phyloP scores from a whole-genome alignment of 2,113 vertebrate genomes.

The Sus scrofa region DNA sequence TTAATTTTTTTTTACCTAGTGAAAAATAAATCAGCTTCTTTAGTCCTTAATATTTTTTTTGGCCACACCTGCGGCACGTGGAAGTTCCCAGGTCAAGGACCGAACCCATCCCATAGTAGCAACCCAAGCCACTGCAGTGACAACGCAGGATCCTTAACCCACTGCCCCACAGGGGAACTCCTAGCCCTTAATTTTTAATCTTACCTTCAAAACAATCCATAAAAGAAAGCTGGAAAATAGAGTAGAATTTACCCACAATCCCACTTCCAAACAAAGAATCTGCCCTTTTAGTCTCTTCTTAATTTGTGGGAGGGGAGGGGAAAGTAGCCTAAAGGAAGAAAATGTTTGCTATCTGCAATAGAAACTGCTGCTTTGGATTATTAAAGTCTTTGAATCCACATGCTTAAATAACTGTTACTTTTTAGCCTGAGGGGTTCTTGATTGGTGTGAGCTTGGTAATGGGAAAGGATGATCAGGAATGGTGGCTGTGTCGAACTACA shows the following conservation, averaged over 20 bases:
- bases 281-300: not conserved
- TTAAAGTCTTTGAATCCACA: not conserved
- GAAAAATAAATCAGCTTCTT: too few relatives aligned
- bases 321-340: not conserved
- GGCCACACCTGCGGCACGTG: too few relatives aligned
- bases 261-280: not conserved
- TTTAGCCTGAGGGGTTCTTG: not conserved
- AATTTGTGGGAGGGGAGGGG: not conserved
- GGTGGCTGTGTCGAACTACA: not conserved
- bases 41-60: too few relatives aligned
- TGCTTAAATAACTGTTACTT: not conserved
- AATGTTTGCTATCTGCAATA: not conserved
- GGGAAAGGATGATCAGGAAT: not conserved
- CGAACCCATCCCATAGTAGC: too few relatives aligned
- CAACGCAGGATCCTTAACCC: too few relatives aligned
- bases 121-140: too few relatives aligned
- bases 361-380: not conserved
- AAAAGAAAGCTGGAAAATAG: not conserved
- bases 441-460: not conserved
- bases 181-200: slow-evolving; percentile 3
- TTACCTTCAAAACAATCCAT: slow-evolving; percentile 23
- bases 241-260: not conserved
- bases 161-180: too few relatives aligned
- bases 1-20: too few relatives aligned
- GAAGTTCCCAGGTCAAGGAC: too few relatives aligned